These are phyloP conservation scores for Tyrannus savana DNA, from an alignment of 2,113 vertebrate species.

Conservation along the genomic window DNA sequence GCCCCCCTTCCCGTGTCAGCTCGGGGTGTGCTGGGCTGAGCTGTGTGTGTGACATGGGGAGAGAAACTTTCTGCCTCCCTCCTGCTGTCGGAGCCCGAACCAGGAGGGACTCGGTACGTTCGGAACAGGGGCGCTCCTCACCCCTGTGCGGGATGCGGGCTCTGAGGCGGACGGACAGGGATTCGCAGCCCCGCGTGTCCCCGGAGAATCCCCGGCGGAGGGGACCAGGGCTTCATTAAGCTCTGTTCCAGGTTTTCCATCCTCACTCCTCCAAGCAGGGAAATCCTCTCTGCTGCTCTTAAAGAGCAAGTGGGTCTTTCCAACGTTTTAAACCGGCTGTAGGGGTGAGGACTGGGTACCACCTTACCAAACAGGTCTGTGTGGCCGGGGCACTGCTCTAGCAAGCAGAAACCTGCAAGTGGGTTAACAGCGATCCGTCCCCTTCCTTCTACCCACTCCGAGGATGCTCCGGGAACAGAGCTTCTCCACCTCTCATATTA, in stretches of 20 bases:
- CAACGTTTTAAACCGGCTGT: not conserved
- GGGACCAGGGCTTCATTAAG: not conserved
- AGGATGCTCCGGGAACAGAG: not conserved
- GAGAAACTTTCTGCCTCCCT: slow-evolving; percentile 29
- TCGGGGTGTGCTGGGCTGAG: not conserved
- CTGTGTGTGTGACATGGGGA: not conserved
- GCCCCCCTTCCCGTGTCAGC: not conserved
- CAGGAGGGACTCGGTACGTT: not conserved
- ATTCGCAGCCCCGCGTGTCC: not conserved
- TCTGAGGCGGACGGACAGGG: not conserved
- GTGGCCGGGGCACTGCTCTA: not conserved
- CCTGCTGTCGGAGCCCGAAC: not conserved
- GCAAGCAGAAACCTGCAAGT: not conserved
- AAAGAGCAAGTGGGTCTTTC: not conserved
- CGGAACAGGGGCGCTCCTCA: not conserved
- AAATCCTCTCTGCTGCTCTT: not conserved
- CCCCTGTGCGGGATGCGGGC: not conserved
- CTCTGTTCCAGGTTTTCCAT: not conserved
- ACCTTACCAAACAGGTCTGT: not conserved
- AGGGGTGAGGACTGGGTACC: not conserved
- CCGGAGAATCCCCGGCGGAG: not conserved
- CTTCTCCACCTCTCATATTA: not conserved
- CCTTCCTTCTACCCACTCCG: not conserved
- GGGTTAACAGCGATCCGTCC: accelerated
- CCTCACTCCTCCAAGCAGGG: not conserved